Conservation (phyloP, 2,888 invertebrate species). For the Acronicta psi region DNA sequence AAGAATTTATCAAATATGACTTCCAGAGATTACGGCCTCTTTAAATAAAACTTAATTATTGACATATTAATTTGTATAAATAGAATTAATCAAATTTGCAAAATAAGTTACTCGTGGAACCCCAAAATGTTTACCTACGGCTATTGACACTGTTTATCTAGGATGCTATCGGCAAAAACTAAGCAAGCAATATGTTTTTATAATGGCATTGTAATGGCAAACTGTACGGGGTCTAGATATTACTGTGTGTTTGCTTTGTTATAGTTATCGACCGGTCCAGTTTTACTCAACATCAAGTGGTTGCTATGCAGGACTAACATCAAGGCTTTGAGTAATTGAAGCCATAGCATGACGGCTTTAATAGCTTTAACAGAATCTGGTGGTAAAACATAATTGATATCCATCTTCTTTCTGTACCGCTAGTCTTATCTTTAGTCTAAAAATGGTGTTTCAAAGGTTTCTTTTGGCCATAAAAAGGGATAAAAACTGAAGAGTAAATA, state of each 20-base stretch:
- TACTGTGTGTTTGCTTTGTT: background rate
- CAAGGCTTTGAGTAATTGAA: background rate
- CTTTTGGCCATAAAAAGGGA: too few relatives aligned
- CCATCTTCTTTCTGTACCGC: too few relatives aligned
- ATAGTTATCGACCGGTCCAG: background rate
- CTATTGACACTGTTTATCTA: conserved; percentile 37
- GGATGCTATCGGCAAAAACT: conserved; percentile 34
- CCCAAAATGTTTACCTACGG: conserved; percentile 25
- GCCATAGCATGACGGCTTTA: background rate
- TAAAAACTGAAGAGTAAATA: too few relatives aligned
- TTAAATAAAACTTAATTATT: too few relatives aligned
- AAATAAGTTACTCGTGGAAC: conserved; percentile 3
- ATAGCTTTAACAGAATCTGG: background rate
- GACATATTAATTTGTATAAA: too few relatives aligned
- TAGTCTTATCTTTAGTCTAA: too few relatives aligned
- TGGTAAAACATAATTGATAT: too few relatives aligned
- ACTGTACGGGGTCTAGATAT: conserved; percentile 1
- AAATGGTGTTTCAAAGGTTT: too few relatives aligned
- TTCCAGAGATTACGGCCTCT: too few relatives aligned
- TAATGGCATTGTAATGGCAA: conserved; percentile 26
- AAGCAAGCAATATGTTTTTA: conserved; percentile 36
- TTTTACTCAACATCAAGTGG: background rate
- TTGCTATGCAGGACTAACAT: background rate
- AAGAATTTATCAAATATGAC: too few relatives aligned
- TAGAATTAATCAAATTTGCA: background rate